Base-by-base conservation (phyloP, 2,888 invertebrate species). In the Troglohyphantes excavatus region DNA sequence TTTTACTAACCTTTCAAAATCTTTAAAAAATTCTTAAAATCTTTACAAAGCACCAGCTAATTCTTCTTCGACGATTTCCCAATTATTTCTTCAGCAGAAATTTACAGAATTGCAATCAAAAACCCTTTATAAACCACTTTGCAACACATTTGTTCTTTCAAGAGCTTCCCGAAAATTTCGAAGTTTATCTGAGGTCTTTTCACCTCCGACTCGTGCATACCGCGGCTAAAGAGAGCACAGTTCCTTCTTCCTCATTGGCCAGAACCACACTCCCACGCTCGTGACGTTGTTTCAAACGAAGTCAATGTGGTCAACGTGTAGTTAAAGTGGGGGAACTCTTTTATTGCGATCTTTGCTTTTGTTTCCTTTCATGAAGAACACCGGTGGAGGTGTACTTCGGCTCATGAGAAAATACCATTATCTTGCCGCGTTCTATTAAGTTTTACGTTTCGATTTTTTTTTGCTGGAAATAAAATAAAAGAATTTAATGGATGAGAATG, bases 281-380 rank as follows among this genome's bases (percentile, higher is more conserved):
- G 63, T 86, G 86, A 86, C 86, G 86, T 86, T 79, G 59, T 61
- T 72, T 59, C 68, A 70, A 76, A 68, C 76, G 68, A 86, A 86
- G 79, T 76, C 70, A 72, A 33, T 79, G 27, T 79, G 68, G 84
- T 76, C 67, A 85, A 65, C 59, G 65, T 53, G n/a, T 65, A 65
- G 72, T 72, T 83, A 63, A 33, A 27, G 21, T 9, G 9, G 3
- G 23, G 61, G 70, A 78, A 78, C 78, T 78, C 78, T 86, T 86
- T 78, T 67, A 86, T 86, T 86, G 76, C 78, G 67, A 65, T n/a
- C 11, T 61, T 33, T 65, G n/a, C 59, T 76, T 76, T 67, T 75
- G 65, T 67, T 85, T 61, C 67, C 53, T 46, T 27, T n/a, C n/a
- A 21, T 19, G 53, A 59, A 67, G 39, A 67, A 67, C 29, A 76